phyloP scores from a whole-genome alignment of 2,797 vertebrate genomes.

The Enteromius fasciolatus region DNA sequence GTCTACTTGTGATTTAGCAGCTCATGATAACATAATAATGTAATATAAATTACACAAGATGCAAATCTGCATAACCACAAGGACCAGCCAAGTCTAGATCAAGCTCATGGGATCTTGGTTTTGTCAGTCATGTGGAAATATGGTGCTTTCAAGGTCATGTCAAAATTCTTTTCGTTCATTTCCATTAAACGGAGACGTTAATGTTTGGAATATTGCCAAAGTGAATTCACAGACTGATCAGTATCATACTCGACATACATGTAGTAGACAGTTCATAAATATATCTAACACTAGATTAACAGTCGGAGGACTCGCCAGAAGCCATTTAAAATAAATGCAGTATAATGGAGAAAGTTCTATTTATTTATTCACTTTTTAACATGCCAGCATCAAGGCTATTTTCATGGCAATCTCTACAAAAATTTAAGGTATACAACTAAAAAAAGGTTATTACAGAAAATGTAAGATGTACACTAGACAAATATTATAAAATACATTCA shows the following conservation, averaged over 20 bases:
- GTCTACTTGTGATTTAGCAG: neutral
- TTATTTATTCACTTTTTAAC: too few species aligned
- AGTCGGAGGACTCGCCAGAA: neutral
- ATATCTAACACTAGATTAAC: constrained; percentile 5
- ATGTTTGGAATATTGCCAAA: constrained; percentile 75
- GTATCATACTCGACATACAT: constrained; percentile 65
- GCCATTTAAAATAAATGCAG: constrained; percentile 11
- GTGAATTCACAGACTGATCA: constrained; percentile 77
- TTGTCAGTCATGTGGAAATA: constrained; percentile 61
- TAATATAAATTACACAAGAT: constrained; percentile 11
- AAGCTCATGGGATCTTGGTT: constrained; percentile 51
- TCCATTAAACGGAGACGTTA: constrained; percentile 82
- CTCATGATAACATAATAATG: neutral
- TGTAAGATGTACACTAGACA: too few species aligned
- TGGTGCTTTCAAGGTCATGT: constrained; percentile 74
- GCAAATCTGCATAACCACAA: constrained; percentile 1
- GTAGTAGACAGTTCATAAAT: constrained; percentile 25
- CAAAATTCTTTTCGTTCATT: constrained; percentile 77
- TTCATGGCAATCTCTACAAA: too few species aligned
- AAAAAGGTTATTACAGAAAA: too few species aligned
- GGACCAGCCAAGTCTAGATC: constrained; percentile 20
- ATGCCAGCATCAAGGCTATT: neutral
- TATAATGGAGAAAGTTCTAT: neutral
- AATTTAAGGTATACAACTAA: too few species aligned
- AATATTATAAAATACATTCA: too few species aligned